Evolutionary conservation across 2,888 invertebrate genomes (phyloP).

Genomic region (Cecidostiba fungosa): DNA sequence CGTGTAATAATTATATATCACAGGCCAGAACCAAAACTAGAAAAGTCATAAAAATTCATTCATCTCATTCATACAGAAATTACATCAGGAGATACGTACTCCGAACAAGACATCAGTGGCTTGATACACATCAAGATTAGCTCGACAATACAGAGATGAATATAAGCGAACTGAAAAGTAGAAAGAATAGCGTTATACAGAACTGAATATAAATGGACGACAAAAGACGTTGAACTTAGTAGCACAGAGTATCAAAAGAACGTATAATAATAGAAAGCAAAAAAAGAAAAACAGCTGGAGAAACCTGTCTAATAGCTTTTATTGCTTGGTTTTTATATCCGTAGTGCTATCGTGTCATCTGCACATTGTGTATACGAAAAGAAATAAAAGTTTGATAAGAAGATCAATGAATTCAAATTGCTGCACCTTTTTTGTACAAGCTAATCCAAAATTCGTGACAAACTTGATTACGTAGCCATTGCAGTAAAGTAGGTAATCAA

Average conservation of each 20-base stretch:
- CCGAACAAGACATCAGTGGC: not conserved
- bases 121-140: not conserved
- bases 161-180: not conserved
- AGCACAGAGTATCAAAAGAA: constrained; percentile 72
- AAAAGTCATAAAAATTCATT: not conserved
- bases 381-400: not conserved
- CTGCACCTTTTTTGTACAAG: too few relatives aligned
- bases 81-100: not conserved
- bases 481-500: too few relatives aligned
- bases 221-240: constrained; percentile 67
- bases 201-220: constrained; percentile 35
- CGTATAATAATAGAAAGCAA: constrained; percentile 35
- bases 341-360: not conserved
- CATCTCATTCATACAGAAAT: not conserved
- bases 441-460: too few relatives aligned
- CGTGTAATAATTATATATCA: too few relatives aligned
- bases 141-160: not conserved
- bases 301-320: not conserved
- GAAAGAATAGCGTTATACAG: not conserved
- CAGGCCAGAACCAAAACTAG: too few relatives aligned
- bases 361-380: not conserved
- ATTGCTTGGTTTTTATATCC: not conserved
- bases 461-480: too few relatives aligned
- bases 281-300: constrained; percentile 33
- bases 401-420: too few relatives aligned